Evolutionary conservation across 2,797 vertebrate species (phyloP).

Genomic region (Odontamblyopus lacepedii): DNA sequence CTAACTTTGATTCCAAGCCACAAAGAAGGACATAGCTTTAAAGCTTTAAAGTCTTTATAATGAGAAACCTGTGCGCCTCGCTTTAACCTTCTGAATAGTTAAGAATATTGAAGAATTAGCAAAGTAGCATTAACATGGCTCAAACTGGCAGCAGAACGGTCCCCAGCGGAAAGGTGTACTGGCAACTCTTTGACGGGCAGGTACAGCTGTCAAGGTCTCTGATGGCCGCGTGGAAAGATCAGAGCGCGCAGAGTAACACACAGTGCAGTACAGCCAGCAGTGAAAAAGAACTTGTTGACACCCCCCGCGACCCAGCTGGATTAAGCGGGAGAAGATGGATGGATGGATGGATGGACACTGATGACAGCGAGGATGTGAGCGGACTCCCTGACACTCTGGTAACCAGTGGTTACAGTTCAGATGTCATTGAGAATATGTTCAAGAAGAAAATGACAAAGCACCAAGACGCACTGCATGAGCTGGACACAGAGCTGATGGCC

Average conservation of each 20-base stretch:
- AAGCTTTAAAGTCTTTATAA: too few species aligned
- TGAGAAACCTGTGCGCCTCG: too few species aligned
- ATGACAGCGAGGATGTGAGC: conserved; percentile 66
- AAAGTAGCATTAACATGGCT: conserved; percentile 12
- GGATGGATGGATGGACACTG: too few species aligned
- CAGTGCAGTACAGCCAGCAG: conserved; percentile 33
- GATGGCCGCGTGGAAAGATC: conserved; percentile 58
- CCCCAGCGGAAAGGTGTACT: conserved; percentile 66
- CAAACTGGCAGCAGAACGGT: conserved; percentile 45
- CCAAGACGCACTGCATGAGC: conserved; percentile 41
- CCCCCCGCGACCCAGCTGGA: too few species aligned
- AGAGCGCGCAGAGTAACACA: conserved; percentile 20
- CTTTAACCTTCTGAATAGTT: too few species aligned
- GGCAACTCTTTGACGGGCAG: conserved; percentile 81
- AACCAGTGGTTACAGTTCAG: conserved; percentile 49
- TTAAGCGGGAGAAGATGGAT: too few species aligned
- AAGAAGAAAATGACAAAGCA: conserved; percentile 65
- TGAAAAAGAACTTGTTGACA: conserved; percentile 33
- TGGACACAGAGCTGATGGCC: conserved; percentile 72
- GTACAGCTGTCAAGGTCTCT: conserved; percentile 75
- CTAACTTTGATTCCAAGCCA: too few species aligned
- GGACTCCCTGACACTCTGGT: conserved; percentile 79
- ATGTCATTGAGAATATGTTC: conserved; percentile 53
- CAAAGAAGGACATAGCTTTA: too few species aligned
- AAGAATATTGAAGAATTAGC: too few species aligned